Percentiles rank a stretch among this genome's conserved stretches.
Conservation (phyloP, 2,888 invertebrate genomes). For the Caenorhabditis macrosperma region DNA sequence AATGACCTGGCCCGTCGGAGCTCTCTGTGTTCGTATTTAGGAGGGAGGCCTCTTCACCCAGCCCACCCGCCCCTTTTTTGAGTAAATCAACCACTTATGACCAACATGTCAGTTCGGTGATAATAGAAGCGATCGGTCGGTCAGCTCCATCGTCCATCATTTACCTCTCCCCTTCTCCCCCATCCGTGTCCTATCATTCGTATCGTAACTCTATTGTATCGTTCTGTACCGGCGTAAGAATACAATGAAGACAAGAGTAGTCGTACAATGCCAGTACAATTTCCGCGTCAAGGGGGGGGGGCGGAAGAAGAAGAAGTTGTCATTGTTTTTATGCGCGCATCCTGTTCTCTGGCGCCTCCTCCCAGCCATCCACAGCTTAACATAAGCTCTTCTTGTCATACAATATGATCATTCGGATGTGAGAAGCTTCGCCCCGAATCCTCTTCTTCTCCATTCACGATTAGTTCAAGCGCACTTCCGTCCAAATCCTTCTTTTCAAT, state of each 20-base stretch:
- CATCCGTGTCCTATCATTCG: neutral
- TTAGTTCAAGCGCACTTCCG: constrained; percentile 21
- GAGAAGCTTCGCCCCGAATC: neutral
- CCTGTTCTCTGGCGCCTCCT: constrained; percentile 33
- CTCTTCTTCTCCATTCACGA: neutral
- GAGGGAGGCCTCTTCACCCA: constrained; percentile 42
- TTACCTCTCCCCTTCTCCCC: constrained; percentile 3
- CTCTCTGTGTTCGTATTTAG: constrained; percentile 36
- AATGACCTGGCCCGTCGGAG: constrained; percentile 38
- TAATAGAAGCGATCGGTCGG: constrained; percentile 32
- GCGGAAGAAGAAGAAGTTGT: constrained; percentile 37
- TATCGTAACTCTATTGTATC: constrained; percentile 38
- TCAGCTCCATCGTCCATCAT: neutral
- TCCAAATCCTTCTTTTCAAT: constrained; percentile 1
- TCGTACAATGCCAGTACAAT: constrained; percentile 56
- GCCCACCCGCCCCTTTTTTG: constrained; percentile 46
- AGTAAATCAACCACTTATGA: constrained; percentile 59
- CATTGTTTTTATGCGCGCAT: constrained; percentile 42
- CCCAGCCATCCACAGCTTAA: constrained; percentile 18
- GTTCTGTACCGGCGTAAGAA: constrained; percentile 21
- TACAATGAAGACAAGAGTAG: constrained; percentile 40
- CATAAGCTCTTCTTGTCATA: constrained; percentile 12
- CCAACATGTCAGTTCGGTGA: constrained; percentile 55
- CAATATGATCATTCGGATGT: constrained; percentile 9
- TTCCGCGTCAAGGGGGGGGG: constrained; percentile 17